These are phyloP conservation scores for Drosophila erecta DNA, from an alignment of 1,140 invertebrate species.

Conservation along the genomic window DNA sequence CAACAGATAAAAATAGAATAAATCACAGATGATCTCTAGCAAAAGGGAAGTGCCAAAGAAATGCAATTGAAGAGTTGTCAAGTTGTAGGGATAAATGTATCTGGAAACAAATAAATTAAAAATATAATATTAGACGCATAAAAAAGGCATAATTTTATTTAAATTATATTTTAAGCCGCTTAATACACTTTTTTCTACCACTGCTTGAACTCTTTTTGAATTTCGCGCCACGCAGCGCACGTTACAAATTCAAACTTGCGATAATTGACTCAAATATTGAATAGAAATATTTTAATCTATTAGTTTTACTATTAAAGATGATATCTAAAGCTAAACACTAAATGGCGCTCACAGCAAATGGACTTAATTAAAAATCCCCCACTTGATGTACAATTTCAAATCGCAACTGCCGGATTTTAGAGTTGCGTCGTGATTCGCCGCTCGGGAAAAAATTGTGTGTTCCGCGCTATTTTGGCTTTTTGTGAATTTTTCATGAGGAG, in stretches of 20 bases:
- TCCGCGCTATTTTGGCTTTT: constrained; percentile 82
- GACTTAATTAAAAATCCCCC: background rate
- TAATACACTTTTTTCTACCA: background rate
- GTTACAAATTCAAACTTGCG: constrained; percentile 3
- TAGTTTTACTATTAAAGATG: background rate
- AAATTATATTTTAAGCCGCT: background rate
- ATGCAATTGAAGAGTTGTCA: constrained; percentile 31
- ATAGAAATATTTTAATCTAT: background rate
- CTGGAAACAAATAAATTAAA: background rate
- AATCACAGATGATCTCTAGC: constrained; percentile 38
- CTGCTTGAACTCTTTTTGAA: background rate
- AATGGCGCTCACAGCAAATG: background rate
- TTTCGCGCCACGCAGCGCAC: background rate
- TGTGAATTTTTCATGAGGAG: constrained; percentile 76
- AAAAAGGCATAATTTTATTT: background rate
- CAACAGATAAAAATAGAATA: constrained; percentile 64
- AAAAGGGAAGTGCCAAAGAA: constrained; percentile 11
- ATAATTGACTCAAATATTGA: background rate
- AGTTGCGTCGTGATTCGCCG: constrained; percentile 15
- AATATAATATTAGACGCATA: background rate
- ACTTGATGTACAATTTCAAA: background rate
- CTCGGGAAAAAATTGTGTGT: constrained; percentile 60
- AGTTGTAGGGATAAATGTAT: background rate
- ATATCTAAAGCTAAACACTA: too few species aligned
- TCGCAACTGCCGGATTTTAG: constrained; percentile 11